These are phyloP conservation scores for Nymphalis urticae DNA, from an alignment of 2,888 invertebrate species.

Conservation along the genomic window DNA sequence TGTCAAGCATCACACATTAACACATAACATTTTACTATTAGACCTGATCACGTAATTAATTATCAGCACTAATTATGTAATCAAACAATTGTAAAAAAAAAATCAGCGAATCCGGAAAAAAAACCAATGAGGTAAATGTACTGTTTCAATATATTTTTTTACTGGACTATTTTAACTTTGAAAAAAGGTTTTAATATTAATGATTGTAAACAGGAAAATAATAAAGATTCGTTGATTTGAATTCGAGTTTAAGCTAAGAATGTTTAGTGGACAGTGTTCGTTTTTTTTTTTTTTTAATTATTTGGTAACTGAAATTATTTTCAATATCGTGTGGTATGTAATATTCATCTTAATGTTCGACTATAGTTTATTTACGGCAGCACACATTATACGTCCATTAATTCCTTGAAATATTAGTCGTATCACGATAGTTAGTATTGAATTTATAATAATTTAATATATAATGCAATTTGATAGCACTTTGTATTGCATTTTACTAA, in stretches of 20 bases:
- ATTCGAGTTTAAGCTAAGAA: constrained; percentile 64
- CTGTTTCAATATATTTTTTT: no score
- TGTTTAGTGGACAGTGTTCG: constrained; percentile 77
- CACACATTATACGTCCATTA: neutral
- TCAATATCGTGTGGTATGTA: no score
- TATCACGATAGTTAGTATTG: neutral
- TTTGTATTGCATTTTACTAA: neutral
- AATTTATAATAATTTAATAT: neutral
- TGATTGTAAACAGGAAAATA: neutral
- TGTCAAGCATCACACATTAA: constrained; percentile 57
- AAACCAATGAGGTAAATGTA: neutral
- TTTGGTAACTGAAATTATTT: constrained; percentile 49
- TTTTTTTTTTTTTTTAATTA: constrained; percentile 56
- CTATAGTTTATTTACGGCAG: neutral
- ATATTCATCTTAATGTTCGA: neutral
- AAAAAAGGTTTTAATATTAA: neutral
- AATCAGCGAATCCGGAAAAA: constrained; percentile 41
- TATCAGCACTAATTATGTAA: constrained; percentile 18
- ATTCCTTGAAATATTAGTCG: no score
- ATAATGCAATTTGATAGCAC: neutral
- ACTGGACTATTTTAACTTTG: no score
- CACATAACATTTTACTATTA: constrained; percentile 44
- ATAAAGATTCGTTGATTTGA: constrained; percentile 55
- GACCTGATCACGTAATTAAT: constrained; percentile 20
- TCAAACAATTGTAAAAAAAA: constrained; percentile 5